A percentile compares a stretch with the other conserved stretches of the same genome.
Conservation (phyloP, 2,113 vertebrate species). For the Cyprinus carpio region DNA sequence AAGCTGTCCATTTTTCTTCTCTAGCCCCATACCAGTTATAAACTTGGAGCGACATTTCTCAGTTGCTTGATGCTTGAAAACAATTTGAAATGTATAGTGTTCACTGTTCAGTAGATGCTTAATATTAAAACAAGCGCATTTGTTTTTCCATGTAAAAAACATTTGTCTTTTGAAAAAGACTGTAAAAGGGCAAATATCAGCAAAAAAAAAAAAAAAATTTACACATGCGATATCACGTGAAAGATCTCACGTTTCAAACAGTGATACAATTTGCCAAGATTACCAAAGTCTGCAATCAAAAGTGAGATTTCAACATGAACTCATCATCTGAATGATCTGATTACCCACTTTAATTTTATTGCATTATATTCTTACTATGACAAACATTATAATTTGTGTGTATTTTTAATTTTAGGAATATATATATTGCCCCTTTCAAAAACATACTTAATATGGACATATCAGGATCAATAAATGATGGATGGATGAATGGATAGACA, state of each 20-base stretch:
- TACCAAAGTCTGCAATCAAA: not conserved
- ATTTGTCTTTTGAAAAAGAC: not conserved
- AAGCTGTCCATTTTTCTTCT: not conserved
- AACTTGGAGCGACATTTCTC: not conserved
- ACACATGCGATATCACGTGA: not conserved
- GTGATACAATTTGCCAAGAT: not conserved
- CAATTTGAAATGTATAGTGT: not conserved
- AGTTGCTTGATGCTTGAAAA: not conserved
- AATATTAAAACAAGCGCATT: not conserved
- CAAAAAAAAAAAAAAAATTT: too few relatives aligned
- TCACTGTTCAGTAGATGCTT: not conserved
- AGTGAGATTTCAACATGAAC: not conserved
- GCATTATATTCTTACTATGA: not conserved
- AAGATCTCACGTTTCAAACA: not conserved
- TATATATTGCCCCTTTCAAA: too few relatives aligned
- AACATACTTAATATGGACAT: not conserved
- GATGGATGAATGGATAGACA: not conserved
- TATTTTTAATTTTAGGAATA: not conserved
- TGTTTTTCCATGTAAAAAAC: not conserved
- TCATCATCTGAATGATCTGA: not conserved
- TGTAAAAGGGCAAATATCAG: not conserved
- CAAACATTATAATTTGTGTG: not conserved
- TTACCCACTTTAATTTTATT: not conserved
- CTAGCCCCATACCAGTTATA: not conserved
- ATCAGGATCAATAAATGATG: not conserved